A percentile compares a stretch with the other conserved stretches of the same genome.
Evolutionary conservation across 2,888 invertebrate genomes (phyloP).

Genomic region (Acleris cristana): DNA sequence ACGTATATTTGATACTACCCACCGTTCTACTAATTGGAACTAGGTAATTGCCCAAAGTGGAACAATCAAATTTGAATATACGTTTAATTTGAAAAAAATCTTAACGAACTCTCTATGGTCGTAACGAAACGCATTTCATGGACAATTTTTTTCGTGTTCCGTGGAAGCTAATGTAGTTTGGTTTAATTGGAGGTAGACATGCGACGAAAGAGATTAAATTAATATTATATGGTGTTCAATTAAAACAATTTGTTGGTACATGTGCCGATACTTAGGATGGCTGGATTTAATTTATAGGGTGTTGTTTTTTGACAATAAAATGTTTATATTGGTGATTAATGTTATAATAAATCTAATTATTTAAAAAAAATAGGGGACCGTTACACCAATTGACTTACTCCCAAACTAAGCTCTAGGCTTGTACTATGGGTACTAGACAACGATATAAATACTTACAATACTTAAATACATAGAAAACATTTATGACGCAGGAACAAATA

Average conservation of each 20-base stretch:
- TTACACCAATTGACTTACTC: too few species aligned
- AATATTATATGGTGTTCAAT: conserved; percentile 37
- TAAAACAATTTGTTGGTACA: conserved; percentile 26
- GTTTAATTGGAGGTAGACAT: conserved; percentile 68
- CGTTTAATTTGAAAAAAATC: conserved; percentile 46
- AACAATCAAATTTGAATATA: conserved; percentile 34
- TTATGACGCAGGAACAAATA: too few species aligned
- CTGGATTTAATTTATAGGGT: too few species aligned
- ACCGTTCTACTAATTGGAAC: conserved; percentile 33
- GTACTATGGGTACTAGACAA: too few species aligned
- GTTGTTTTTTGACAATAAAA: too few species aligned
- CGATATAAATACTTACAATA: too few species aligned
- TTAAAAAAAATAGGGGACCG: too few species aligned
- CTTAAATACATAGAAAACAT: too few species aligned
- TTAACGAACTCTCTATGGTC: conserved; percentile 62
- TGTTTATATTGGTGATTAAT: too few species aligned
- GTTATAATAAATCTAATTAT: too few species aligned
- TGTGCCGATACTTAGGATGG: too few species aligned
- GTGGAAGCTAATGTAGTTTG: conserved; percentile 74
- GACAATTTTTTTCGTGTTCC: conserved; percentile 78
- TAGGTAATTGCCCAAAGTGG: conserved; percentile 33
- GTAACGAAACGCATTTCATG: conserved; percentile 78
- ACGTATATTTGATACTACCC: conserved; percentile 21
- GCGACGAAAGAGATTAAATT: conserved; percentile 58
- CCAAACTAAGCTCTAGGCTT: too few species aligned